Percentiles rank a stretch among this genome's conserved stretches.
phyloP scores from a whole-genome alignment of 2,888 invertebrate genomes.

The Idaea aversata region DNA sequence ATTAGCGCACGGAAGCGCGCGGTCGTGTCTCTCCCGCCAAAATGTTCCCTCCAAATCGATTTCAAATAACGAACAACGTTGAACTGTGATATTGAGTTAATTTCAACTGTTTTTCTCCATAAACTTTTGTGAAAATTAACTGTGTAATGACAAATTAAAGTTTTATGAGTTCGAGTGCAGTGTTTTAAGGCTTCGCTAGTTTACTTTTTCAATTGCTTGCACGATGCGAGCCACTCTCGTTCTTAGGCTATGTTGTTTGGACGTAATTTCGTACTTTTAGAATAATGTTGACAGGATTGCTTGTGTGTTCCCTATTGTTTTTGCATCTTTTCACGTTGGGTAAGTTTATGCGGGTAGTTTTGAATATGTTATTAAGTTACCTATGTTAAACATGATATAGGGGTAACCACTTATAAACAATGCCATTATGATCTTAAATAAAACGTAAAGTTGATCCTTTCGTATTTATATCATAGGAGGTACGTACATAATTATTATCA shows the following conservation, averaged over 20 bases:
- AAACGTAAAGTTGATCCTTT: background rate
- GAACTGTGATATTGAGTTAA: slow-evolving; percentile 25
- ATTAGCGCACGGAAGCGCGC: slow-evolving; percentile 41
- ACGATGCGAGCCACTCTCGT: slow-evolving; percentile 68
- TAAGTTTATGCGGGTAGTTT: slow-evolving; percentile 38
- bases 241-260: slow-evolving; percentile 57
- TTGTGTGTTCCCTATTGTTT: slow-evolving; percentile 57
- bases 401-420: background rate
- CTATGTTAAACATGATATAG: background rate
- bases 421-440: background rate
- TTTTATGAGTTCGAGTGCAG: slow-evolving; percentile 36
- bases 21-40: slow-evolving; percentile 53
- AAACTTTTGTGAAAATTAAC: slow-evolving; percentile 46
- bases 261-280: slow-evolving; percentile 53
- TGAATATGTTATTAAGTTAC: background rate
- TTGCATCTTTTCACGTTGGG: slow-evolving; percentile 57
- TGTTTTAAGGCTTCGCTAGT: slow-evolving; percentile 42
- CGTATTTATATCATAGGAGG: too few species aligned
- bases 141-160: slow-evolving; percentile 42
- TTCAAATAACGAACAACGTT: slow-evolving; percentile 30
- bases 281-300: slow-evolving; percentile 71
- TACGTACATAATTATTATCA: too few species aligned
- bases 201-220: slow-evolving; percentile 44
- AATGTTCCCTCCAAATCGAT: slow-evolving; percentile 47
- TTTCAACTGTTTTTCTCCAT: slow-evolving; percentile 48